phyloP scores from a whole-genome alignment of 2,888 invertebrate species.

The Brachyptera risi region DNA sequence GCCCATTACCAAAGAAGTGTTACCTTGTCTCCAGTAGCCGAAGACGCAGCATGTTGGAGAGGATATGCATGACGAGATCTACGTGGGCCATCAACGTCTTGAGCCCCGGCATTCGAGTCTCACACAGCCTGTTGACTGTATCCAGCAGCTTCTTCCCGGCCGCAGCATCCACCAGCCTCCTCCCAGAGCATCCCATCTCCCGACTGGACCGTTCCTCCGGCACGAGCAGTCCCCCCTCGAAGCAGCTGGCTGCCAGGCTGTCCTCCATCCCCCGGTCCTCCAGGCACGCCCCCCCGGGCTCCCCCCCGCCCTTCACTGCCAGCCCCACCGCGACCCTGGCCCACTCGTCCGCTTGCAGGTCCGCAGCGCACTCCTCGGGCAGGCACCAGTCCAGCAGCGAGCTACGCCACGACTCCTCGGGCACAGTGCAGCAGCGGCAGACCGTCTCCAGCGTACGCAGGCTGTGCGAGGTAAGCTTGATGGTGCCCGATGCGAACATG shows the following conservation, averaged over 20 bases:
- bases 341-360: neutral
- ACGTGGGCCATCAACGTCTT: neutral
- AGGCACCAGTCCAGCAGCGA: constrained; percentile 8
- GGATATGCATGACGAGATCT: neutral
- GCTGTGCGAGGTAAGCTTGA: constrained; percentile 43
- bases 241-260: constrained; percentile 8
- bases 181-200: neutral
- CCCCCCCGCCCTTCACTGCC: neutral
- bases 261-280: neutral
- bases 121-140: neutral
- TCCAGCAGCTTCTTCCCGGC: neutral
- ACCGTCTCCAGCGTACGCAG: constrained; percentile 43
- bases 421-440: constrained; percentile 41
- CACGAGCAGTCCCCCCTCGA: constrained; percentile 11
- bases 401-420: constrained; percentile 33
- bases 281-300: neutral
- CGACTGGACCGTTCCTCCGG: neutral
- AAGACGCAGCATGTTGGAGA: neutral
- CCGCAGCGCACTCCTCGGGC: neutral
- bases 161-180: neutral
- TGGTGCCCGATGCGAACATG: constrained; percentile 44
- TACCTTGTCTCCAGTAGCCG: neutral
- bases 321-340: constrained; percentile 1
- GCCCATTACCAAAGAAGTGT: no score
- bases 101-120: neutral